Conservation (phyloP, 2,113 vertebrate genomes). For the Condylura cristata region DNA sequence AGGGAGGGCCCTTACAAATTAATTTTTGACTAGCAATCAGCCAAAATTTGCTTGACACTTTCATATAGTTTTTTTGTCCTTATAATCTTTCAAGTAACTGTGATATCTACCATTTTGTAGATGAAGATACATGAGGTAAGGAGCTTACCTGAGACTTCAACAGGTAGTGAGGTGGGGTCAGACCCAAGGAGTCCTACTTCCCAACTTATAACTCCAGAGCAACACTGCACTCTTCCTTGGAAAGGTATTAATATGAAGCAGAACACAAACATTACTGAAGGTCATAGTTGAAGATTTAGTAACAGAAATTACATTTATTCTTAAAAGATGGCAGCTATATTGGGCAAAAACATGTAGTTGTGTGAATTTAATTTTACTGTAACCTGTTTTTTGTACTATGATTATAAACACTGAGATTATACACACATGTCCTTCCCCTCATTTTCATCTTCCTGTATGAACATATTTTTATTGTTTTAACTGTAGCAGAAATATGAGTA, state of each 20-base stretch:
- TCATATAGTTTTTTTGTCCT: neutral
- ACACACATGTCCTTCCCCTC: neutral
- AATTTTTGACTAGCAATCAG: neutral
- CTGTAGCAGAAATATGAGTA: neutral
- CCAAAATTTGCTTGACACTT: neutral
- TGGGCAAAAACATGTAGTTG: neutral
- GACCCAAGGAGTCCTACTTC: neutral
- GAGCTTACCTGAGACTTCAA: neutral
- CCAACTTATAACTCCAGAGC: neutral
- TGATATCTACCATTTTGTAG: neutral
- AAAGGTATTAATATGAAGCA: neutral
- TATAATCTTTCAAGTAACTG: neutral
- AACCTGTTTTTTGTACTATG: neutral
- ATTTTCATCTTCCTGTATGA: neutral
- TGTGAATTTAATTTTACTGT: neutral
- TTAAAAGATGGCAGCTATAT: neutral
- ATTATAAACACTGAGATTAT: slow-evolving; percentile 3
- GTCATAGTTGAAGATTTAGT: neutral
- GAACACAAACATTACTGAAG: neutral
- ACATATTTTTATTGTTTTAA: neutral
- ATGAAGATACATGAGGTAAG: neutral
- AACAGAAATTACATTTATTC: neutral
- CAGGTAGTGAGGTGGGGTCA: neutral
- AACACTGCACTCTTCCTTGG: neutral
- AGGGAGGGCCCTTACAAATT: neutral